A percentile compares a stretch with the other conserved stretches of the same genome.
Evolutionary conservation across 2,113 vertebrate species (phyloP).

Genomic region (Benitochromis conjunctus): DNA sequence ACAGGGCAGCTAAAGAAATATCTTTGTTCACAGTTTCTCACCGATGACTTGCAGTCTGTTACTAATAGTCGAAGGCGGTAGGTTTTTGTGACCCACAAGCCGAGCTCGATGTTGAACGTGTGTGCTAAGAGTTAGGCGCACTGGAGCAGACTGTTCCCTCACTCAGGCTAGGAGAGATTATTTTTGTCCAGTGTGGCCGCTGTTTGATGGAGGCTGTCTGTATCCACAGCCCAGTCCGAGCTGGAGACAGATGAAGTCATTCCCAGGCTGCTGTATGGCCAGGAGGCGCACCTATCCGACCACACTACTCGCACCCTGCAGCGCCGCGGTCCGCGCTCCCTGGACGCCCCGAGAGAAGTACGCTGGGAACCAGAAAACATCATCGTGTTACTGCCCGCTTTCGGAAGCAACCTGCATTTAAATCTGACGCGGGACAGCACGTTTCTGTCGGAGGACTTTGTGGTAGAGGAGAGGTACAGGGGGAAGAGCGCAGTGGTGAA

Average conservation of each 20-base stretch:
- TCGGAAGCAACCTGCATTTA: slow-evolving; percentile 79
- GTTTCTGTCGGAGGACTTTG: slow-evolving; percentile 81
- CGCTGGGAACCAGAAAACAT: slow-evolving; percentile 52
- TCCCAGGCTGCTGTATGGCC: slow-evolving; percentile 77
- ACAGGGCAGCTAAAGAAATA: background rate
- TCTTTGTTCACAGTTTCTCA: background rate
- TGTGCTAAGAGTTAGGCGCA: background rate
- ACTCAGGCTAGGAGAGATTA: background rate
- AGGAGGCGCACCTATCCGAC: slow-evolving; percentile 76
- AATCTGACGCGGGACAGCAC: slow-evolving; percentile 77
- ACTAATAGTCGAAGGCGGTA: background rate
- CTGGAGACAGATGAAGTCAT: slow-evolving; percentile 78
- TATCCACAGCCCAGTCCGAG: slow-evolving; percentile 43
- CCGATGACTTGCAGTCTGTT: background rate
- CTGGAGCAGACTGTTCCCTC: background rate
- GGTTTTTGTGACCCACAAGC: background rate
- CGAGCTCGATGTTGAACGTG: background rate
- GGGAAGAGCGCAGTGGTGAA: slow-evolving; percentile 18
- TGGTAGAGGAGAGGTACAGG: slow-evolving; percentile 77
- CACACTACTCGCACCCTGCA: background rate
- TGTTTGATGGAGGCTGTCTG: slow-evolving; percentile 2
- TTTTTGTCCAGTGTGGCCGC: background rate
- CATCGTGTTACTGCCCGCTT: slow-evolving; percentile 81
- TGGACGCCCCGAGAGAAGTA: slow-evolving; percentile 17
- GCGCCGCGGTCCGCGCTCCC: slow-evolving; percentile 47